phyloP scores from a whole-genome alignment of 2,797 vertebrate species.

The Tamandua tetradactyla region DNA sequence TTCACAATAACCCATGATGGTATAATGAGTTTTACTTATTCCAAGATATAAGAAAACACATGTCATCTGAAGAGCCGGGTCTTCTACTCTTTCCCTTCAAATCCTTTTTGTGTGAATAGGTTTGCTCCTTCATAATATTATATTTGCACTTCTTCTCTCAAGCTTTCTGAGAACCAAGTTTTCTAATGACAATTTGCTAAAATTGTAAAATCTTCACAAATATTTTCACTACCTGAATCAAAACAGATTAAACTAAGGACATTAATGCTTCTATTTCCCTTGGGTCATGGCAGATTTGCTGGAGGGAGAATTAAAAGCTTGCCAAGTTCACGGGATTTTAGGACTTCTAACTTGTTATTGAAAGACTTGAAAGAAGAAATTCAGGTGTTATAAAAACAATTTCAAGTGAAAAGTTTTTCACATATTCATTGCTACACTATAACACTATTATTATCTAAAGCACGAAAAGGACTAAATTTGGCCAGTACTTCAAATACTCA shows the following conservation, averaged over 20 bases:
- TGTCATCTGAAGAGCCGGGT: not conserved
- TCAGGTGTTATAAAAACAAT: not conserved
- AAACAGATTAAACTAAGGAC: not conserved
- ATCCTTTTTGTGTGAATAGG: not conserved
- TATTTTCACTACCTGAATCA: not conserved
- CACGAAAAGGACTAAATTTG: not conserved
- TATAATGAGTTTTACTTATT: not conserved
- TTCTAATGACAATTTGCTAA: not conserved
- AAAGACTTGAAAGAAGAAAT: not conserved
- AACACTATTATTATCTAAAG: not conserved
- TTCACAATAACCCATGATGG: not conserved
- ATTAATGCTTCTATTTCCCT: not conserved
- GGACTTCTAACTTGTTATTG: not conserved
- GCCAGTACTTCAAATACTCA: not conserved
- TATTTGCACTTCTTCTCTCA: not conserved
- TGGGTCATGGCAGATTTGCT: not conserved
- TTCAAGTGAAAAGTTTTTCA: not conserved
- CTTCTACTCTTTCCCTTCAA: not conserved
- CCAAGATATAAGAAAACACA: not conserved
- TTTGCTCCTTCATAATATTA: not conserved
- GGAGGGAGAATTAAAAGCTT: not conserved
- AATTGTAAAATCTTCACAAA: not conserved
- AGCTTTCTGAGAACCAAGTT: not conserved
- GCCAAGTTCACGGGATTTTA: not conserved
- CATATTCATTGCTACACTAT: not conserved